Evolutionary conservation across 2,888 invertebrate genomes (phyloP), one percentile per base, ranked within the genome.

Genomic region (Petrolisthes cinctipes): DNA sequence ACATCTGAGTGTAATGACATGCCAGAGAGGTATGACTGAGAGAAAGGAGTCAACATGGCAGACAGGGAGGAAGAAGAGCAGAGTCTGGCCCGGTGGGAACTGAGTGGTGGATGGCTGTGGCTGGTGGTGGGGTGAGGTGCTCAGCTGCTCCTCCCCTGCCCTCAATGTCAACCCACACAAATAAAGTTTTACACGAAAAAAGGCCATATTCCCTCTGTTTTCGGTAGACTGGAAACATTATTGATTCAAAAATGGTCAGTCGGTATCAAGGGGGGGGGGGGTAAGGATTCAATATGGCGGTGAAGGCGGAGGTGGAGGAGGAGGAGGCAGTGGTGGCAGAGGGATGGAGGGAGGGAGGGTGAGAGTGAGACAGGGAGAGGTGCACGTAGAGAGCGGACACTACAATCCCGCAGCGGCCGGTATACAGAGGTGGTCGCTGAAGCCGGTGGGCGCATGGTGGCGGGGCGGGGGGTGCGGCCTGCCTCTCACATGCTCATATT

Each of bases 31-130:
- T 83, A 73, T 73, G 57, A 37, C 53, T 37, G 66, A 54, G 54
- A 56, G 83, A n/a, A 73, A 85, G 75, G 85, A 85, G 61, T 80
- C 86, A 86, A 86, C 86, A 86, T 86, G 86, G 86, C 86, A 86
- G 86, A 86, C 86, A 66, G 83, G n/a, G 61, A 68, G 82, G 80
- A 37, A 81, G 85, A 86, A 81, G 82, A 86, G 86, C 78, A 61
- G 17, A 37, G 37, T 37, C 61, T 51, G 23, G 78, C 23, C 23
- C 73, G 53, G 20, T 73, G 73, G 61, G 81, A 75, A 73, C 37
- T 53, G 80, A 85, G 79, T 61, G 68, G 79, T 20, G 14, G 71
- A n/a, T n/a, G 71, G 71, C n/a, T n/a, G n/a, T 37, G 37, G 37
- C n/a, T 37, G 37, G 37, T 37, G 37, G 37, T 37, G 37, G 37